Evolutionary conservation across 1,140 invertebrate species (phyloP), one percentile per base, ranked within the genome.

Genomic region (Lepidotrigona ventralis): DNA sequence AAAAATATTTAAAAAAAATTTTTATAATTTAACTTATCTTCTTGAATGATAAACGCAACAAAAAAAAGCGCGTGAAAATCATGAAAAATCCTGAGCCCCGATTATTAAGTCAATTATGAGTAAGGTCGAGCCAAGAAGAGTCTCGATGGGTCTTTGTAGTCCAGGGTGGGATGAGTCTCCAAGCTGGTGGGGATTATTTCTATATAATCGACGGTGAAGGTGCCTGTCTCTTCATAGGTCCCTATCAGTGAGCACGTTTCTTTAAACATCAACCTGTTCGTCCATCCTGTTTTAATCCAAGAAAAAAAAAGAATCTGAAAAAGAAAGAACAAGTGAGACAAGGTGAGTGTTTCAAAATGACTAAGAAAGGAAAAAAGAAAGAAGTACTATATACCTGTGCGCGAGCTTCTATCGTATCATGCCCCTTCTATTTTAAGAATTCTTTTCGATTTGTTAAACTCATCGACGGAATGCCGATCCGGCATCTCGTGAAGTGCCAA

Each of bases 171-270:
- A 92, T 70, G 84, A 86, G 79, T 53, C 79, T 68, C 60, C 71
- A 33, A n/a, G 33, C 74, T 90, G 92, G 92, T 91, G 92, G 92
- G 92, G 92, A 91, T 84, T 86, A 90, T 92, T 92, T 93, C 92
- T 94, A 93, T 94, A 93, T 93, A 94, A 94, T 90, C 91, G 88
- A 87, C 90, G 85, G 88, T 83, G 89, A 91, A 89, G 90, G 90
- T 88, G 88, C 88, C 89, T 80, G 92, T 92, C 92, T 92, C 91
- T 92, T 87, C 93, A 93, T 92, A 78, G 93, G 39, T 46, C 90
- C 86, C 92, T 92, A 91, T 92, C 90, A 90, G 93, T 93, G 88
- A 90, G 86, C 71, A 89, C 91, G 88, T 88, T 90, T 89, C 86
- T 89, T 90, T 91, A 87, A 88, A 73, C 85, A 85, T 82, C 85